These are phyloP conservation scores for Erebia ligea DNA, from an alignment of 2,888 invertebrate species.

Conservation along the genomic window DNA sequence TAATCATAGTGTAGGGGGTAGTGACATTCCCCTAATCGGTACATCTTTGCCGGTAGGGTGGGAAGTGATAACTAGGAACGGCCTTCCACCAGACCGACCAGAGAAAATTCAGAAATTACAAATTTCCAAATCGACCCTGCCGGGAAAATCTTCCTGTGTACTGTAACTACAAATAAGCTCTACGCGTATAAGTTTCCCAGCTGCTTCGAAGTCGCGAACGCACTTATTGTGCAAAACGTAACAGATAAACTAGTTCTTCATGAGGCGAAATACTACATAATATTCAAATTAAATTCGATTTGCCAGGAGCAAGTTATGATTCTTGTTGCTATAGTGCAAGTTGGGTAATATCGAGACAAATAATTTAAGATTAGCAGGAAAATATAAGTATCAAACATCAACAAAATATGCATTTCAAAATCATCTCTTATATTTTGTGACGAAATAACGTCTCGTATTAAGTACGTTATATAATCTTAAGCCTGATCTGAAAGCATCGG, in stretches of 20 bases:
- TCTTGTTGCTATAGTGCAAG: background rate
- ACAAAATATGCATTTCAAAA: background rate
- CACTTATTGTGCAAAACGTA: background rate
- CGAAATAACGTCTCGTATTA: background rate
- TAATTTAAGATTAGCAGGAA: background rate
- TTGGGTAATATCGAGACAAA: background rate
- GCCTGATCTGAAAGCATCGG: slow-evolving; percentile 43
- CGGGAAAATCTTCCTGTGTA: no score
- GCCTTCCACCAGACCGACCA: no score
- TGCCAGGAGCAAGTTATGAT: background rate
- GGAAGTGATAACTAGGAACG: no score
- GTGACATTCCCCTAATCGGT: no score
- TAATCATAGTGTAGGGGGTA: no score
- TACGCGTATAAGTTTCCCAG: no score
- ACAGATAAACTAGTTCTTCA: background rate
- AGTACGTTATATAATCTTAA: slow-evolving; percentile 39
- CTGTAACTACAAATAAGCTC: no score
- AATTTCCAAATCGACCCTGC: no score
- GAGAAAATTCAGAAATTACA: no score
- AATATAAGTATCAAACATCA: background rate
- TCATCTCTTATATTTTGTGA: slow-evolving; percentile 3
- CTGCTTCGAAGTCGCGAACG: no score
- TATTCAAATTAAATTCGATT: no score
- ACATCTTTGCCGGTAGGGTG: no score
- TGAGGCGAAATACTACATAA: background rate